Evolutionary conservation across 23 tunicate genomes (phyloP).

Genomic region (Clavelina lepadiformis): DNA sequence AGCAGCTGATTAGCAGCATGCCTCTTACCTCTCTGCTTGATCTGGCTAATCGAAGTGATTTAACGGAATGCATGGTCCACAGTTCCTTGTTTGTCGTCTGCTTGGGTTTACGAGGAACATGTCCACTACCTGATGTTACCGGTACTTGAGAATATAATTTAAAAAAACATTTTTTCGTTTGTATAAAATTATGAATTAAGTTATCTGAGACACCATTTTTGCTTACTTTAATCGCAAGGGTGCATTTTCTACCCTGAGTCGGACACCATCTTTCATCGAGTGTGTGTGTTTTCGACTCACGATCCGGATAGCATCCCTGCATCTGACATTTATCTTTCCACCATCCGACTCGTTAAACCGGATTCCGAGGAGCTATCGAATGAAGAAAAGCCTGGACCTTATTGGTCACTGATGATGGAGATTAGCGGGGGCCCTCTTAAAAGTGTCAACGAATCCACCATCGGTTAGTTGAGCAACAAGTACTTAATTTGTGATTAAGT

Average conservation of each 20-base stretch:
- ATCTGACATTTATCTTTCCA: constrained; percentile 18
- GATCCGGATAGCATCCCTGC: constrained; percentile 80
- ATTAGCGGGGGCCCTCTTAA: constrained; percentile 88
- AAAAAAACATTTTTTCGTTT: background rate
- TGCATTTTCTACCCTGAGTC: constrained; percentile 96
- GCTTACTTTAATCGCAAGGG: constrained; percentile 29
- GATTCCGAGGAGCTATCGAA: background rate
- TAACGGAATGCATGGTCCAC: constrained; percentile 28
- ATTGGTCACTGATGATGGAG: constrained; percentile 94
- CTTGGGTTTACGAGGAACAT: constrained; percentile 79
- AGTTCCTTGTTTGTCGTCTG: constrained; percentile 82
- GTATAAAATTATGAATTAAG: background rate
- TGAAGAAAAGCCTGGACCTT: constrained; percentile 68
- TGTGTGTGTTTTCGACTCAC: constrained; percentile 73
- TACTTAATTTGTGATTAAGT: too few species aligned
- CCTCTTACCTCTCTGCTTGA: constrained; percentile 77
- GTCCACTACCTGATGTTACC: constrained; percentile 41
- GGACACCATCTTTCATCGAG: constrained; percentile 86
- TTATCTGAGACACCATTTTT: background rate
- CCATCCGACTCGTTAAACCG: constrained; percentile 50
- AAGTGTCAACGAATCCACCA: constrained; percentile 51
- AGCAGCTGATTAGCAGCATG: constrained; percentile 75
- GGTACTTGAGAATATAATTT: constrained; percentile 24
- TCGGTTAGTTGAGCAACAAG: constrained; percentile 42
- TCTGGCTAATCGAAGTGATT: constrained; percentile 56